A percentile compares a stretch with the other conserved stretches of the same genome.
These are phyloP conservation scores for Salvator merianae DNA, from an alignment of 2,113 vertebrate species.

Conservation along the genomic window DNA sequence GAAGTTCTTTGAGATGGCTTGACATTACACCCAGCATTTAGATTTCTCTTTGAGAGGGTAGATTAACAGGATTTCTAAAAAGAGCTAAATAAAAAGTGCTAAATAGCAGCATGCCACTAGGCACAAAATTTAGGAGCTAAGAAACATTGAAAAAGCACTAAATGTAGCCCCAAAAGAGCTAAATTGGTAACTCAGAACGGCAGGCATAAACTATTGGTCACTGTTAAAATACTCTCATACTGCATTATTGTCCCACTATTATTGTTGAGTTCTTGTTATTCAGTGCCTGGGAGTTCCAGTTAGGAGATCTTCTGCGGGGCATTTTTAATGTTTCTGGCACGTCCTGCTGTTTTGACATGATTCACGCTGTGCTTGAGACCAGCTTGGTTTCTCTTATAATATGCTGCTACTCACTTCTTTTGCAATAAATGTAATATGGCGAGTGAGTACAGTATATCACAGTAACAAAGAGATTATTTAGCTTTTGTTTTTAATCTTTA, in stretches of 20 bases:
- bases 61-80: no score
- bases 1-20: no score
- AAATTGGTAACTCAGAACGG: no score
- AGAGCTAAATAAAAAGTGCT: no score
- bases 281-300: not conserved
- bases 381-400: not conserved
- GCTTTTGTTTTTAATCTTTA: not conserved
- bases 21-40: no score
- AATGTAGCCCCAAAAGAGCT: no score
- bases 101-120: no score
- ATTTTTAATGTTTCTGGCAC: slow-evolving; percentile 7
- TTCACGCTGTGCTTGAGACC: not conserved
- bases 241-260: not conserved
- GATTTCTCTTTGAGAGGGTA: no score
- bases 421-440: not conserved
- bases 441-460: not conserved
- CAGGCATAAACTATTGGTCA: not conserved
- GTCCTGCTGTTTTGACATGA: slow-evolving; percentile 11
- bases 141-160: no score
- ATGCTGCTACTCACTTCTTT: not conserved
- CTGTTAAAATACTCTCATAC: not conserved
- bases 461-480: not conserved
- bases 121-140: no score
- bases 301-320: not conserved
- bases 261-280: slow-evolving; percentile 1